Evolutionary conservation across 2,113 vertebrate species (phyloP), one percentile per base, ranked within the genome.

Genomic region (Alces alces): DNA sequence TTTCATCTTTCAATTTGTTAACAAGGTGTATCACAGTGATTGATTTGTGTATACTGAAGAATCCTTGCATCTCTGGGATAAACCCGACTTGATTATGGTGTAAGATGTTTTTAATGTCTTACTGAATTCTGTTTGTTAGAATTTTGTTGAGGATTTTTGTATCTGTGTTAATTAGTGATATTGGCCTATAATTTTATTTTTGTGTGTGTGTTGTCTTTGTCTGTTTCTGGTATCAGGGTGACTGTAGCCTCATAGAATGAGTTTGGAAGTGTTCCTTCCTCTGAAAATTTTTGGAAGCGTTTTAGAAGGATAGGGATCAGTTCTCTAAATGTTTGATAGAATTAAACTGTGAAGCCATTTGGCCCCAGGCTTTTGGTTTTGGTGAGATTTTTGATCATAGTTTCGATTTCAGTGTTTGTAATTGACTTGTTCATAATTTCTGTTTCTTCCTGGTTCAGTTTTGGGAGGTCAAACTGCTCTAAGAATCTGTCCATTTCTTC

Each of bases 231-330:
- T 70, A 36, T 70, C n/a, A 70, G 64, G 19, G 19, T 36, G 19
- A 70, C 17, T 66, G 2, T 70, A 36, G 0, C 1, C 64, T 70
- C 64, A 70, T 70, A 70, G n/a, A 12, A 70, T 36, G n/a, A 70
- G n/a, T 11, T 23, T 70, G n/a, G n/a, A 70, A 36, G 9, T 70
- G 19, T 19, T 36, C 19, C 19, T 70, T 70, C 17, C n/a, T 70
- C 64, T 70, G 64, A 17, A 70, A 70, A 70, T 12, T 70, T 70
- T 70, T 70, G n/a, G 17, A 21, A 70, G n/a, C 5, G 1, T 36
- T 36, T 70, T 70, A 36, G n/a, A 1, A 70, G 4, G 19, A 70
- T 70, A 70, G 10, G n/a, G 19, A 36, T 70, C 0, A 0, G 17
- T 70, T 36, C n/a, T 70, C 5, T 19, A 64, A 66, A 66, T 0